Conservation (phyloP, 2,113 vertebrate species). For the Hippocampus zosterae region DNA sequence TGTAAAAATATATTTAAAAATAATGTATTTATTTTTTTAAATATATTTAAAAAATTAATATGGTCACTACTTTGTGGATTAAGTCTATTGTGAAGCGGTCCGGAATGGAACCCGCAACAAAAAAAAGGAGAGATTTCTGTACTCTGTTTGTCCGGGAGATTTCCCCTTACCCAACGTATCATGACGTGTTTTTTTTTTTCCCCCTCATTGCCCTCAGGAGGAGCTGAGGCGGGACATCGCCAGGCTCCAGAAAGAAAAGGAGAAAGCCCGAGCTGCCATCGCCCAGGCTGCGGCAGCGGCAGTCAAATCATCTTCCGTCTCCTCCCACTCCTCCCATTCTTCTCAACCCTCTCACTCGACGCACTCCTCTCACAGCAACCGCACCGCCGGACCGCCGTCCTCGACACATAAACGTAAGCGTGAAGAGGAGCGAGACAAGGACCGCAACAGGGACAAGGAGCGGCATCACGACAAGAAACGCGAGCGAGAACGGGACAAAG, state of each 20-base stretch:
- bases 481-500: slow-evolving; percentile 51
- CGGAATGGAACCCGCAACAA: too few relatives aligned
- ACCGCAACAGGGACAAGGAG: slow-evolving; percentile 43
- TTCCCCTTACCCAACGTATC: neutral
- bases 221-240: slow-evolving; percentile 87
- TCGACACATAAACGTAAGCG: slow-evolving; percentile 85
- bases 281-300: slow-evolving; percentile 60
- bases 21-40: too few relatives aligned
- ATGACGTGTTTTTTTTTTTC: neutral
- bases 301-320: slow-evolving; percentile 49
- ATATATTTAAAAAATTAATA: too few relatives aligned
- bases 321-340: slow-evolving; percentile 40
- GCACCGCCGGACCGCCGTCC: slow-evolving; percentile 30
- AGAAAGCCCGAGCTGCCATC: slow-evolving; percentile 79
- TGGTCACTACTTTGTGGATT: too few relatives aligned
- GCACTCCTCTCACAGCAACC: slow-evolving; percentile 48
- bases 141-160: too few relatives aligned
- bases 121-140: too few relatives aligned
- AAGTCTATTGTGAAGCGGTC: too few relatives aligned
- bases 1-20: too few relatives aligned
- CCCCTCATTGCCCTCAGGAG: slow-evolving; percentile 71
- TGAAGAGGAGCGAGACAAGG: slow-evolving; percentile 78
- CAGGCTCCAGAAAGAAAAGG: slow-evolving; percentile 87
- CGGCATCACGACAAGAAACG: slow-evolving; percentile 55
- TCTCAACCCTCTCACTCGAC: slow-evolving; percentile 40